Percentiles rank a stretch among this genome's conserved stretches.
These are phyloP conservation scores for Turnix velox DNA, from an alignment of 2,113 vertebrate genomes.

Conservation along the genomic window DNA sequence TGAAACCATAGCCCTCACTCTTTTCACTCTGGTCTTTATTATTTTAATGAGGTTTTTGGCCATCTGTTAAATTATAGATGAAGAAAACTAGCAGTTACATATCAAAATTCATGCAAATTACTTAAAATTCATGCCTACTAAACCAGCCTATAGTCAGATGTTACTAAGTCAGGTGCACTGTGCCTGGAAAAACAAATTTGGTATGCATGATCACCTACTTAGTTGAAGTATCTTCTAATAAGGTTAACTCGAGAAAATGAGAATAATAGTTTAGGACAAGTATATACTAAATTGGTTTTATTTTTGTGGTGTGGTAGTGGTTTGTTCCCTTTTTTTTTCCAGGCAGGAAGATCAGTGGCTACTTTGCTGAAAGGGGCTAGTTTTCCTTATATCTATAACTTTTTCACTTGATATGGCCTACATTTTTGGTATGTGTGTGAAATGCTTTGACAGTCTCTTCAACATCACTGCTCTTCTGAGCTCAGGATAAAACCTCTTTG, in stretches of 20 bases:
- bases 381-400: not conserved
- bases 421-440: not conserved
- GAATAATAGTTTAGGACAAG: constrained; percentile 31
- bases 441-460: constrained; percentile 47
- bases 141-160: constrained; percentile 12
- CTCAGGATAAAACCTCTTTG: constrained; percentile 31
- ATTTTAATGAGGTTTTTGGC: constrained; percentile 22
- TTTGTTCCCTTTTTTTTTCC: not conserved
- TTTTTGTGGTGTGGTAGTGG: not conserved
- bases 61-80: constrained; percentile 30
- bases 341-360: not conserved
- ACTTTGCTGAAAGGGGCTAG: not conserved
- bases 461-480: constrained; percentile 4
- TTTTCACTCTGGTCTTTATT: not conserved
- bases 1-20: not conserved
- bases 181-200: constrained; percentile 25
- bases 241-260: not conserved
- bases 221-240: constrained; percentile 17
- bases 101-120: constrained; percentile 35
- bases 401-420: not conserved
- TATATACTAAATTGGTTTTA: not conserved
- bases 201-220: constrained; percentile 42
- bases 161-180: not conserved
- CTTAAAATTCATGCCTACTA: constrained; percentile 41
- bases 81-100: constrained; percentile 38